Evolutionary conservation across 1,140 invertebrate species (phyloP).

Genomic region (Anastatus disparis): DNA sequence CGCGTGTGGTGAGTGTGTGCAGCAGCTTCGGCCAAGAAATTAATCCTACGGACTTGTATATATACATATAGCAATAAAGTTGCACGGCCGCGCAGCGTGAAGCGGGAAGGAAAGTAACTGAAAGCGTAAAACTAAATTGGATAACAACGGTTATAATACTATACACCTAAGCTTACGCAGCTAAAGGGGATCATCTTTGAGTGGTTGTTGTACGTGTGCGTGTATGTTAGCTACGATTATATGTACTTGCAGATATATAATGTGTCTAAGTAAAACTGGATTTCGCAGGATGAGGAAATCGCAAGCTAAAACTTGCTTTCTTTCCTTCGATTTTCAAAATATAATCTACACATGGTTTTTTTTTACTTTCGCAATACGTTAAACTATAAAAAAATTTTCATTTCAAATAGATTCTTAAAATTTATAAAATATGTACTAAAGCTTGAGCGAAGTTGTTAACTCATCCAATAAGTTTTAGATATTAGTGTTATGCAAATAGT

Average conservation of each 20-base stretch:
- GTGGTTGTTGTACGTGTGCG: neutral
- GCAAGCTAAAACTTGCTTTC: neutral
- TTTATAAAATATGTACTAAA: too few species aligned
- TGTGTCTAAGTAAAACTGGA: constrained; percentile 6
- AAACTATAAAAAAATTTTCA: too few species aligned
- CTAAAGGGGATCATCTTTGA: constrained; percentile 5
- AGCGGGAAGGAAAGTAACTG: constrained; percentile 57
- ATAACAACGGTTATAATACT: constrained; percentile 48
- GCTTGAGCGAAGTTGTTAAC: too few species aligned
- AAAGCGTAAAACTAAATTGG: constrained; percentile 62
- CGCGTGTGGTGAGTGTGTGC: too few species aligned
- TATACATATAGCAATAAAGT: too few species aligned
- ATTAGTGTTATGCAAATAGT: too few species aligned
- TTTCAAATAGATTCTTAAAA: too few species aligned
- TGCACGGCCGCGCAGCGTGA: constrained; percentile 48
- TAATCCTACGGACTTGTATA: too few species aligned
- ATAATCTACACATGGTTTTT: too few species aligned
- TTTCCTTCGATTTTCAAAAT: constrained; percentile 1
- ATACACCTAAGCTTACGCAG: constrained; percentile 8
- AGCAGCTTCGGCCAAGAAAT: constrained; percentile 49
- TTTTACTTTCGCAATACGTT: too few species aligned
- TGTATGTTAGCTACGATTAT: neutral
- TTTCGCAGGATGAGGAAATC: constrained; percentile 45
- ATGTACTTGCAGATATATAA: neutral
- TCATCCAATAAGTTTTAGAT: too few species aligned